Conservation (phyloP, 2,888 invertebrate genomes). For the Lasius fuliginosus region DNA sequence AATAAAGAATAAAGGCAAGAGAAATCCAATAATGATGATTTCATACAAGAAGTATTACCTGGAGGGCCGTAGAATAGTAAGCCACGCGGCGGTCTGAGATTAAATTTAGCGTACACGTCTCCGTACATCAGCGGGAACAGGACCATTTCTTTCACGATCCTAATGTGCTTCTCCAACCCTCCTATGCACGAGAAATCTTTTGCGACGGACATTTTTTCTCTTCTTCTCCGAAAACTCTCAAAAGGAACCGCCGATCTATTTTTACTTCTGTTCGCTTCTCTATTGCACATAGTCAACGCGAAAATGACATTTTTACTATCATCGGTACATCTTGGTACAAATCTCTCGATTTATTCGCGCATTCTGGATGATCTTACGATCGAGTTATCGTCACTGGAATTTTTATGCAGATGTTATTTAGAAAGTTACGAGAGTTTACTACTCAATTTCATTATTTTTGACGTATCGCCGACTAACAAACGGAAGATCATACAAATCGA, state of each 20-base stretch:
- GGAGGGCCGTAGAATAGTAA: constrained; percentile 97
- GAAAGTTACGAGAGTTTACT: constrained; percentile 71
- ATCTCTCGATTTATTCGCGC: constrained; percentile 37
- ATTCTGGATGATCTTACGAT: constrained; percentile 49
- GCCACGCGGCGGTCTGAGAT: constrained; percentile 94
- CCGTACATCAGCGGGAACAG: constrained; percentile 96
- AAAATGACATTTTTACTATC: constrained; percentile 13
- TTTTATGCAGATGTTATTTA: constrained; percentile 61
- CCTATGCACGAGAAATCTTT: constrained; percentile 88
- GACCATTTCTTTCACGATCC: constrained; percentile 95
- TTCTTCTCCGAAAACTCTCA: background rate
- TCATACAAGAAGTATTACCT: constrained; percentile 87
- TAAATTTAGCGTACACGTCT: constrained; percentile 94
- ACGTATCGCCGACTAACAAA: constrained; percentile 67
- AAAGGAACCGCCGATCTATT: background rate
- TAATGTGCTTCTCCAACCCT: constrained; percentile 93
- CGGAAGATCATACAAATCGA: constrained; percentile 14
- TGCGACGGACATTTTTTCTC: constrained; percentile 72
- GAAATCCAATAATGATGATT: background rate
- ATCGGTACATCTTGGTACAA: background rate
- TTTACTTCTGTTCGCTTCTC: constrained; percentile 28
- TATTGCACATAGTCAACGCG: background rate
- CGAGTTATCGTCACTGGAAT: constrained; percentile 77
- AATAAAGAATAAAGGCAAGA: constrained; percentile 13
- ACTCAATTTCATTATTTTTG: constrained; percentile 80